Conservation (phyloP, 2,888 invertebrate genomes). For the Leucophora obtusa region DNA sequence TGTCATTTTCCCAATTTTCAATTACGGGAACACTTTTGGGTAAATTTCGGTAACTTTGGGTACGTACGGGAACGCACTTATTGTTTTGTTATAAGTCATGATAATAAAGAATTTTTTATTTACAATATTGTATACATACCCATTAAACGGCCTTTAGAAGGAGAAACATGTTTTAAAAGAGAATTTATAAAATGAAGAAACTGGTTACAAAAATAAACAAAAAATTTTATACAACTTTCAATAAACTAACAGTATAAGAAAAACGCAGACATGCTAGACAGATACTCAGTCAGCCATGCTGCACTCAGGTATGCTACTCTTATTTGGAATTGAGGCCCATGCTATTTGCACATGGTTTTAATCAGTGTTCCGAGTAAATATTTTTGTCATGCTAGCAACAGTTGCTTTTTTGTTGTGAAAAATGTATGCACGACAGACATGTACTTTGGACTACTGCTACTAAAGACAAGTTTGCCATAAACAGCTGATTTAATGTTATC, state of each 20-base stretch:
- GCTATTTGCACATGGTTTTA: conserved; percentile 2
- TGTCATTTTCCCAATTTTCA: too few relatives aligned
- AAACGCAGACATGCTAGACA: not conserved
- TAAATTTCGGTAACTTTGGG: too few relatives aligned
- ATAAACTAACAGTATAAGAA: conserved; percentile 49
- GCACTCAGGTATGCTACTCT: not conserved
- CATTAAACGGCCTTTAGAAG: conserved; percentile 26
- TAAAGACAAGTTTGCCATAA: not conserved
- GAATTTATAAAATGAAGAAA: conserved; percentile 12
- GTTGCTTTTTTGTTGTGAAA: not conserved
- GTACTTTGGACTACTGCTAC: not conserved
- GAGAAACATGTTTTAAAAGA: not conserved
- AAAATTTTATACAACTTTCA: conserved; percentile 8
- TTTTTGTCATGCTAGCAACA: not conserved
- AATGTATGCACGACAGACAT: not conserved
- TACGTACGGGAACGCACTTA: too few relatives aligned
- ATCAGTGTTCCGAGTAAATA: not conserved
- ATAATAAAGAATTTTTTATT: not conserved
- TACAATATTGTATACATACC: not conserved
- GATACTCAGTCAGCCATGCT: conserved; percentile 16
- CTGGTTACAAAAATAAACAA: conserved; percentile 8
- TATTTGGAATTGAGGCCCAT: conserved; percentile 1
- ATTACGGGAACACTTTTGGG: too few relatives aligned
- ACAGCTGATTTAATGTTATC: not conserved
- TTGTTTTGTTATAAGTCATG: not conserved